phyloP scores from a whole-genome alignment of 2,888 invertebrate species.

The Sarcophaga subvicina region DNA sequence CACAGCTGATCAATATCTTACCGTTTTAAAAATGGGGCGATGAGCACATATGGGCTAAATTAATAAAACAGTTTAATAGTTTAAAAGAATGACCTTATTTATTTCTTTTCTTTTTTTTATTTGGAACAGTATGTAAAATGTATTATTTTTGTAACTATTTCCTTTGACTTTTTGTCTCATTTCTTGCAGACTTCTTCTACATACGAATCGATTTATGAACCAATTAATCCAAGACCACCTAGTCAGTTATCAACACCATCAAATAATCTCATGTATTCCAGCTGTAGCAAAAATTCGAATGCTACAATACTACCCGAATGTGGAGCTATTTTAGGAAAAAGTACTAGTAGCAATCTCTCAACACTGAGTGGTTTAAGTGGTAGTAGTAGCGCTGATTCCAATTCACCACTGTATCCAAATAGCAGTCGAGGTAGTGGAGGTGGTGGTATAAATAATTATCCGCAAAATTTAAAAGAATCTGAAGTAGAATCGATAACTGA shows the following conservation, averaged over 20 bases:
- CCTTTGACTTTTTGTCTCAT: neutral
- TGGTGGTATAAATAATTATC: slow-evolving; percentile 72
- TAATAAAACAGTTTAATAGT: too few species aligned
- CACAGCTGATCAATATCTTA: too few species aligned
- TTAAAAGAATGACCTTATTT: too few species aligned
- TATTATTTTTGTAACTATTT: too few species aligned
- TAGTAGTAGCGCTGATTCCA: slow-evolving; percentile 66
- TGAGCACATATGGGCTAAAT: too few species aligned
- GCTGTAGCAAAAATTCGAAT: slow-evolving; percentile 83
- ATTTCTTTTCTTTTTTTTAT: too few species aligned
- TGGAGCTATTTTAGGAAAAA: slow-evolving; percentile 55
- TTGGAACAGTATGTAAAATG: too few species aligned
- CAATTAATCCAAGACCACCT: slow-evolving; percentile 92
- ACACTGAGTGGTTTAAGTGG: slow-evolving; percentile 65
- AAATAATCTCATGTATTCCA: slow-evolving; percentile 87
- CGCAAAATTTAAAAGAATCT: slow-evolving; percentile 86
- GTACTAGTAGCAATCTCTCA: slow-evolving; percentile 61
- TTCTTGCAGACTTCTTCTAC: slow-evolving; percentile 85
- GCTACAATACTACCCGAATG: slow-evolving; percentile 70
- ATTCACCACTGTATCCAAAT: slow-evolving; percentile 74
- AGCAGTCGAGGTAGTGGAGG: slow-evolving; percentile 49
- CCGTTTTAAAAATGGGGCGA: too few species aligned
- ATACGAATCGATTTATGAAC: slow-evolving; percentile 95
- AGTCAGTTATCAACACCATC: slow-evolving; percentile 86
- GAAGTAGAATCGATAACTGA: slow-evolving; percentile 95